A percentile compares a stretch with the other conserved stretches of the same genome.
Evolutionary conservation across 2,888 invertebrate genomes (phyloP).

Genomic region (Aspidiotus rigidus): DNA sequence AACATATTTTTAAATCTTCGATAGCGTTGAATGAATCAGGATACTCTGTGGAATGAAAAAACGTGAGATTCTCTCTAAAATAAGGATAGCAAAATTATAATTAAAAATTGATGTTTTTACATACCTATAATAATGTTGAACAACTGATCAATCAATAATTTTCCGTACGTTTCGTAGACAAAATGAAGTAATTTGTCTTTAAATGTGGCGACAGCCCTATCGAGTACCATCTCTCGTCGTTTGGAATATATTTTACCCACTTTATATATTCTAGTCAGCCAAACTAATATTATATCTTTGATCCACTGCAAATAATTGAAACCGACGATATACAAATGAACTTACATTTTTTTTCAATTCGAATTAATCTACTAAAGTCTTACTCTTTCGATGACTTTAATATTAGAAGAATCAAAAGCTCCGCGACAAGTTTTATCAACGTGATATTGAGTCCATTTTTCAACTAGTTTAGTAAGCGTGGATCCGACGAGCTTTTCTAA

Average conservation of each 20-base stretch:
- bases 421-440: conserved; percentile 26
- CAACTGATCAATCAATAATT: conserved; percentile 77
- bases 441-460: conserved; percentile 29
- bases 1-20: conserved; percentile 74
- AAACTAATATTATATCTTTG: conserved; percentile 27
- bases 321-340: neutral
- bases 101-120: neutral
- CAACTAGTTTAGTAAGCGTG: conserved; percentile 21
- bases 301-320: conserved; percentile 19
- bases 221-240: conserved; percentile 7
- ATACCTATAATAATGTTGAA: conserved; percentile 86
- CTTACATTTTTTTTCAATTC: neutral
- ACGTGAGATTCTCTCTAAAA: neutral
- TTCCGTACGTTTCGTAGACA: conserved; percentile 80
- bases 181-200: conserved; percentile 49
- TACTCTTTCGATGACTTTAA: conserved; percentile 24
- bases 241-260: conserved; percentile 25
- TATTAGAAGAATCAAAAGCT: conserved; percentile 25
- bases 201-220: conserved; percentile 24
- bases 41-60: conserved; percentile 54
- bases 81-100: neutral
- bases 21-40: conserved; percentile 91
- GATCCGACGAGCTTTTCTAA: conserved; percentile 27
- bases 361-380: neutral
- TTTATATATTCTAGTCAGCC: conserved; percentile 24